A percentile compares a stretch with the other conserved stretches of the same genome.
Conservation (phyloP, 2,113 vertebrate genomes). For the Myotis lucifugus region DNA sequence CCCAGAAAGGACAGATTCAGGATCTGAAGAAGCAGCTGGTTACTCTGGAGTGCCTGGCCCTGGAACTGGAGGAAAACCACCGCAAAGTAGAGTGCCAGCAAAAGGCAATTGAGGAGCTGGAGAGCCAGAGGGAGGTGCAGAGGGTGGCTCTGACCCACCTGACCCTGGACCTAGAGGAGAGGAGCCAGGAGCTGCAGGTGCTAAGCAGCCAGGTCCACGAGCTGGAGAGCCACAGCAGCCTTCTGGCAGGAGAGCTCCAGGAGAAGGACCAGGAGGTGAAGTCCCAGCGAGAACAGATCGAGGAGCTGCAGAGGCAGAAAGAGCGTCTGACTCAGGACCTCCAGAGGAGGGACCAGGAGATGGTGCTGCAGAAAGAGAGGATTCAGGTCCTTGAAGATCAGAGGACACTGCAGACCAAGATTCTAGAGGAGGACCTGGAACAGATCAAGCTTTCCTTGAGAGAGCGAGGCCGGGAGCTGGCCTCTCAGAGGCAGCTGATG, state of each 20-base stretch:
- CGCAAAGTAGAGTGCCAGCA: constrained; percentile 67
- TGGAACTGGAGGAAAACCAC: constrained; percentile 73
- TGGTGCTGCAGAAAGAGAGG: constrained; percentile 76
- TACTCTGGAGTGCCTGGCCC: constrained; percentile 61
- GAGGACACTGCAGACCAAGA: constrained; percentile 77
- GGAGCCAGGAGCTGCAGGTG: constrained; percentile 68
- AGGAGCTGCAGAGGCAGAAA: constrained; percentile 72
- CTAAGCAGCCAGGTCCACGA: constrained; percentile 63
- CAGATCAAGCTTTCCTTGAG: constrained; percentile 78
- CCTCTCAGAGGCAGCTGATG: constrained; percentile 74
- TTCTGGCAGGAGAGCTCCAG: constrained; percentile 56
- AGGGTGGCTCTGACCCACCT: constrained; percentile 74
- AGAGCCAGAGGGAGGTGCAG: constrained; percentile 73
- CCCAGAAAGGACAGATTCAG: constrained; percentile 73
- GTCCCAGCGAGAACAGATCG: constrained; percentile 58
- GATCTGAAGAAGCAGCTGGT: constrained; percentile 76
- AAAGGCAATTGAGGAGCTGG: constrained; percentile 67
- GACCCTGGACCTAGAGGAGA: constrained; percentile 75
- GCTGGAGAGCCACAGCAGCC: constrained; percentile 60
- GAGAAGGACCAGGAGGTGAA: constrained; percentile 61
- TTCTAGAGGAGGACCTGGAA: constrained; percentile 80
- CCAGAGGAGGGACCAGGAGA: constrained; percentile 63
- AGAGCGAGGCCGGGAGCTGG: constrained; percentile 78
- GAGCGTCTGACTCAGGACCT: constrained; percentile 70
- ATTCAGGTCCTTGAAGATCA: constrained; percentile 80